Base-by-base conservation (phyloP, 2,113 vertebrate species). In the Pseudorhombus dupliciocellatus region DNA sequence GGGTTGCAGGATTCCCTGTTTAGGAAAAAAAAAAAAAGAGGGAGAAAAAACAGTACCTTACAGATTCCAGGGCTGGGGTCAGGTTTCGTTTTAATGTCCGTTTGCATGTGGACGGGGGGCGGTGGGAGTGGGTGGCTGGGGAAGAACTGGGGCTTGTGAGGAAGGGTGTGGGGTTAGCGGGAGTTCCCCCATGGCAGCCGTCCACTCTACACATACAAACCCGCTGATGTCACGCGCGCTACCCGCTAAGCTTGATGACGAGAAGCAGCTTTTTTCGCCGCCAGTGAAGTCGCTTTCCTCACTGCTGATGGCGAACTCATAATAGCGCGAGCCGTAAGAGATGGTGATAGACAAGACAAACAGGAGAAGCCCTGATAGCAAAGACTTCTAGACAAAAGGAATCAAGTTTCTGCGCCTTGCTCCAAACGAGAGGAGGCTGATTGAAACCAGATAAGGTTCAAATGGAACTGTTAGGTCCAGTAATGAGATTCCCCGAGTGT, bases 71-170 rank as follows among this genome's bases (percentile, higher is more conserved):
- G 93, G 83, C 83, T 40, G 46, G 91, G 89, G 86, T 94, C 91
- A 80, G 90, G 93, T 94, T 94, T 92, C 92, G 79, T 94, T 93
- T 94, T 93, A 93, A 93, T 94, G 92, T 94, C 90, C 84, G 83
- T 92, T 90, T 91, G 86, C 90, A 91, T 92, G 92, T 75, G 86
- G 83, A 85, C 50, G 79, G 71, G 79, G 83, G 80, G 72, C 65
- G 60, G 77, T 79, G 83, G 56, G 84, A 76, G 85, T 22, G 74
- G 60, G 79, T 66, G 77, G 51, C 54, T 72, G 75, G 69, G 84
- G 74, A 76, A 74, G 84, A 87, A 51, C 68, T 61, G 79, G 77
- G 85, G 85, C 79, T 70, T 68, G 74, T 48, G 63, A 74, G 82
- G 72, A 83, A 83, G 85, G 85, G 82, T 90, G 79, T 78, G 77